Percentiles rank a stretch among this genome's conserved stretches.
Evolutionary conservation across 2,113 vertebrate genomes (phyloP).

Genomic region (Marcusenius ussheri): DNA sequence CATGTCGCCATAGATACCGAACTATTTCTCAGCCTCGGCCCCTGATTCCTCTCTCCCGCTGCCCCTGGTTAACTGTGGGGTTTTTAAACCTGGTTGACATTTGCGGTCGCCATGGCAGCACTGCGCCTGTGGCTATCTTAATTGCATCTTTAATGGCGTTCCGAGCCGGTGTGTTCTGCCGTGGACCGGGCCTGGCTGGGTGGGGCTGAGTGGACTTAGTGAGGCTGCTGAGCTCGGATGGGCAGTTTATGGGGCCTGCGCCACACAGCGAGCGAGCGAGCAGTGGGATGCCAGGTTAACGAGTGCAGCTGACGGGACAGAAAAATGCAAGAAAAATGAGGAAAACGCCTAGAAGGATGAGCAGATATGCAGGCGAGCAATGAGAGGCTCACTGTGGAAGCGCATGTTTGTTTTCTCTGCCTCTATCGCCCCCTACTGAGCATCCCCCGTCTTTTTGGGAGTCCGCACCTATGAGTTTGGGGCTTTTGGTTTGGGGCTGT

Average conservation of each 20-base stretch:
- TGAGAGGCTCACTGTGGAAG: conserved; percentile 38
- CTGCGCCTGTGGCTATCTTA: conserved; percentile 6
- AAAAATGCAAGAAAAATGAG: conserved; percentile 41
- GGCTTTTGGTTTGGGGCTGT: conserved; percentile 19
- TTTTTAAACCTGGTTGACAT: conserved; percentile 13
- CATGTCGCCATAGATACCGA: not conserved
- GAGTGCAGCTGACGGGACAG: conserved; percentile 47
- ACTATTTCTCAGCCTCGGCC: not conserved
- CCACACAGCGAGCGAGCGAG: not conserved
- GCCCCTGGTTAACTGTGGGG: not conserved
- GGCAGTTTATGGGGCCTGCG: not conserved
- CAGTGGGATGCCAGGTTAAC: not conserved
- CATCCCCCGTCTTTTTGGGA: conserved; percentile 27
- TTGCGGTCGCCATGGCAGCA: conserved; percentile 2
- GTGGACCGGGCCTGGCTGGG: not conserved
- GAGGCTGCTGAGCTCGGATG: not conserved
- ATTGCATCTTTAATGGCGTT: conserved; percentile 21
- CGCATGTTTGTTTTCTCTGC: conserved; percentile 38
- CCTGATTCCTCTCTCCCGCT: not conserved
- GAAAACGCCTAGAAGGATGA: conserved; percentile 28
- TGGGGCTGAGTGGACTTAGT: not conserved
- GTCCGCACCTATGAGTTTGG: conserved; percentile 20
- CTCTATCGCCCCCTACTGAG: conserved; percentile 27
- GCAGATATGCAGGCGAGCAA: conserved; percentile 42
- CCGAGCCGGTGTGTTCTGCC: not conserved